Base-by-base conservation (phyloP, 1,140 invertebrate species). In the Drosophila ironensis region DNA sequence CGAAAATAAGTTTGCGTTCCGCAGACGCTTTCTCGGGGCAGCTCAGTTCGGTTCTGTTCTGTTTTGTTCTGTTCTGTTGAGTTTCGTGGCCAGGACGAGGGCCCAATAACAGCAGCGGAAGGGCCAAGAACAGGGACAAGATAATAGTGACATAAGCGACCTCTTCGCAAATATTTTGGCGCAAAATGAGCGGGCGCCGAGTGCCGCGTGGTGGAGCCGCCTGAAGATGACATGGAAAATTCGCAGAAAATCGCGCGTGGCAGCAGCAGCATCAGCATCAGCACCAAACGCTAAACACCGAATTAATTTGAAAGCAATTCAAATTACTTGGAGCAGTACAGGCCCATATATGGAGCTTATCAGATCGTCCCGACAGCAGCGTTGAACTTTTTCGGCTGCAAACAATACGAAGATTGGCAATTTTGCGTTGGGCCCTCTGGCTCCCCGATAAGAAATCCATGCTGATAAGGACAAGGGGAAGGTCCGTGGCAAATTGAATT, bases 141-240 rank as follows among this genome's bases (percentile, higher is more conserved):
- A 50, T 33, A 44, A 75, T 47, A 52, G 38, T 77, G 20, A 71
- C 41, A 48, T 64, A 64, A 73, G 46, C 51, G 60, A 52, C 48
- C 50, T 59, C 44, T 56, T 46, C 51, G 68, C 67, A 59, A 51
- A 54, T 69, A 57, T 82, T 72, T 82, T 84, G 78, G 77, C 77
- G 78, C 77, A 69, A 82, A 84, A 84, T 76, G 68, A 47, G 54
- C 33, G 41, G 64, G 51, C 60, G 50, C 56, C 50, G 41, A 63
- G 42, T 63, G 56, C 35, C 22, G 51, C 47, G 56, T 63, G 54
- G 46, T 47, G 45, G 22, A 38, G 53, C 37, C 78, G 74, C 66
- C 56, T 60, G 72, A 86, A 81, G 81, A 89, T 89, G 87, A 86
- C 87, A 86, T 89, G 87, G 87, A 89, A 88, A 89, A 89, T 78